Evolutionary conservation across 2,797 vertebrate species (phyloP).

Genomic region (Molossus alvarezi): DNA sequence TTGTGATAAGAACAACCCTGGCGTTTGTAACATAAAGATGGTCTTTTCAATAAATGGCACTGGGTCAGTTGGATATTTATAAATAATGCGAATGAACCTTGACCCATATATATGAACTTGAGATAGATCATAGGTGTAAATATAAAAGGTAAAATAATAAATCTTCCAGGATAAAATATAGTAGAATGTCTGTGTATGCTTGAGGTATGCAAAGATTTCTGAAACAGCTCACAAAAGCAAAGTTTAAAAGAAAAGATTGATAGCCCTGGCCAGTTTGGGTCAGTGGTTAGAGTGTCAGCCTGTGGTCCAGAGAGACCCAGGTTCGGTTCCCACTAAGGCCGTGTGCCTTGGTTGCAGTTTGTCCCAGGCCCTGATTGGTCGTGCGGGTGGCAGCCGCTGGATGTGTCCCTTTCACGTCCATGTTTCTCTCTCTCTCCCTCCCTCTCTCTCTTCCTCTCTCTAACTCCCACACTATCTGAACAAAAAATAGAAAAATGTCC

Average conservation of each 20-base stretch:
- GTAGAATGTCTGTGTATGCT: background rate
- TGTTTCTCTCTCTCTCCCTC: too few species aligned
- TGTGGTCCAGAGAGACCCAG: too few species aligned
- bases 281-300: too few species aligned
- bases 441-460: too few species aligned
- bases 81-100: background rate
- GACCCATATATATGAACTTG: background rate
- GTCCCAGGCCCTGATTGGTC: too few species aligned
- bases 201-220: background rate
- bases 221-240: background rate
- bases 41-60: background rate
- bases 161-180: background rate
- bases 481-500: too few species aligned
- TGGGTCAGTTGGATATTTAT: background rate
- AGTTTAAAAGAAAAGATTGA: background rate
- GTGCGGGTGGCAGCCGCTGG: too few species aligned
- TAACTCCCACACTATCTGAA: too few species aligned
- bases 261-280: background rate
- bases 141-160: slow-evolving; percentile 36
- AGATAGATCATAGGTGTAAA: background rate
- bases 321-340: too few species aligned
- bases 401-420: too few species aligned
- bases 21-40: background rate
- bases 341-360: too few species aligned
- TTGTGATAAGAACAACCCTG: background rate